These are phyloP conservation scores for Melinaea menophilus DNA, from an alignment of 2,888 invertebrate genomes.

Conservation along the genomic window DNA sequence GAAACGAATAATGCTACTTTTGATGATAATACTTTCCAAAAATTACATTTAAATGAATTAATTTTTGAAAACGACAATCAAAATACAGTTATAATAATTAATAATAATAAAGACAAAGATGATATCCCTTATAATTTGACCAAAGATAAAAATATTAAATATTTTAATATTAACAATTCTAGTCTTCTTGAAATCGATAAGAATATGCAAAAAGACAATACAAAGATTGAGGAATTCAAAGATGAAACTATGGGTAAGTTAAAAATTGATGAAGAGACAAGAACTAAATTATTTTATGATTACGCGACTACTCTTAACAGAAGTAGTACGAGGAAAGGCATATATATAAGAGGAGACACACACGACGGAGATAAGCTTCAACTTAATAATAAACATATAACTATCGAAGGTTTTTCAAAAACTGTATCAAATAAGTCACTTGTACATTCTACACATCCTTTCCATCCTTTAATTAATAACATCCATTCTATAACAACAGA, in stretches of 20 bases:
- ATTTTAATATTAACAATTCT: too few relatives aligned
- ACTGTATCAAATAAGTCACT: conserved; percentile 43
- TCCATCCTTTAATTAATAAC: conserved; percentile 43
- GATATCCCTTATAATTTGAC: not conserved
- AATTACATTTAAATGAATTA: conserved; percentile 5
- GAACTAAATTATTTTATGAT: conserved; percentile 62
- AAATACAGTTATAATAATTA: conserved; percentile 1
- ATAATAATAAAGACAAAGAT: not conserved
- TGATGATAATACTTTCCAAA: conserved; percentile 1
- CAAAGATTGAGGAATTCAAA: conserved; percentile 20
- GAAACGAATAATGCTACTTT: conserved; percentile 23
- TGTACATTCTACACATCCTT: conserved; percentile 34
- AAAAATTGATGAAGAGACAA: conserved; percentile 37
- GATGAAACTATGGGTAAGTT: conserved; percentile 59
- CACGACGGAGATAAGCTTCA: conserved; percentile 24
- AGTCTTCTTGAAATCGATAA: too few relatives aligned
- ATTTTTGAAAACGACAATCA: conserved; percentile 9
- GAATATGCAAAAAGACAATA: conserved; percentile 10
- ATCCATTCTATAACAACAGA: conserved; percentile 41
- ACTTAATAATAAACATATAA: conserved; percentile 23
- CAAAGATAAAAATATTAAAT: too few relatives aligned
- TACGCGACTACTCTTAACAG: conserved; percentile 64
- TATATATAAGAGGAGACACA: conserved; percentile 17
- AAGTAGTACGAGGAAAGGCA: conserved; percentile 31
- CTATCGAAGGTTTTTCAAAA: conserved; percentile 18